phyloP scores from a whole-genome alignment of 2,888 invertebrate genomes.

The Melipona beecheii region DNA sequence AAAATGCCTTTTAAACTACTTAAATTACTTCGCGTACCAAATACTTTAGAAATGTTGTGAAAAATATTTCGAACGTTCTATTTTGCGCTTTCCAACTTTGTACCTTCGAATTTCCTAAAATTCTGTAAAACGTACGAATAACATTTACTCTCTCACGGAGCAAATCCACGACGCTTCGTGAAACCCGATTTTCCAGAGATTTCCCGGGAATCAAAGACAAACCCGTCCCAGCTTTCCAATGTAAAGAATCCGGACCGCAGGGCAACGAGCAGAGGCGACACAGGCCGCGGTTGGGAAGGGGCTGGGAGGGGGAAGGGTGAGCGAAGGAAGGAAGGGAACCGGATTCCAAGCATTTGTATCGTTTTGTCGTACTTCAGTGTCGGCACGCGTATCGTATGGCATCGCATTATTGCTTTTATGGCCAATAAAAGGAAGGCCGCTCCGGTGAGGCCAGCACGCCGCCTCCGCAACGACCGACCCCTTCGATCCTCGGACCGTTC shows the following conservation, averaged over 20 bases:
- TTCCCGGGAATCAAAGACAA: conserved; percentile 35
- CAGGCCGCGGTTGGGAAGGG: background rate
- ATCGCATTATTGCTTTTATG: conserved; percentile 84
- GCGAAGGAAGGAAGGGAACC: conserved; percentile 48
- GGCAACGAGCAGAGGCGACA: background rate
- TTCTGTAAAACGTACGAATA: no score
- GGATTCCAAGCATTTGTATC: conserved; percentile 77
- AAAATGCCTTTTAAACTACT: no score
- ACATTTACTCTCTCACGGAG: background rate
- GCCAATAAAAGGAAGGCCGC: conserved; percentile 82
- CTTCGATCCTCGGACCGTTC: conserved; percentile 60
- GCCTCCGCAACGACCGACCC: conserved; percentile 63
- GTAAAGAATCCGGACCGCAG: conserved; percentile 34
- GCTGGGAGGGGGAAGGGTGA: conserved; percentile 1
- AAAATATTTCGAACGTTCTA: no score
- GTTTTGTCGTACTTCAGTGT: conserved; percentile 79
- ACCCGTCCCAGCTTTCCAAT: conserved; percentile 18
- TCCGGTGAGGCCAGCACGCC: conserved; percentile 68
- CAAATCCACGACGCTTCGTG: background rate
- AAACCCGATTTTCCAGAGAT: background rate
- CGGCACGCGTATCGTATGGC: conserved; percentile 79
- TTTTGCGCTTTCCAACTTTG: no score
- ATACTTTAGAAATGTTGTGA: no score
- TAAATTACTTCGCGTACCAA: no score
- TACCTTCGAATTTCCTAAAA: no score